phyloP scores from a whole-genome alignment of 2,113 vertebrate genomes.

The Cephalopholis sonnerati region DNA sequence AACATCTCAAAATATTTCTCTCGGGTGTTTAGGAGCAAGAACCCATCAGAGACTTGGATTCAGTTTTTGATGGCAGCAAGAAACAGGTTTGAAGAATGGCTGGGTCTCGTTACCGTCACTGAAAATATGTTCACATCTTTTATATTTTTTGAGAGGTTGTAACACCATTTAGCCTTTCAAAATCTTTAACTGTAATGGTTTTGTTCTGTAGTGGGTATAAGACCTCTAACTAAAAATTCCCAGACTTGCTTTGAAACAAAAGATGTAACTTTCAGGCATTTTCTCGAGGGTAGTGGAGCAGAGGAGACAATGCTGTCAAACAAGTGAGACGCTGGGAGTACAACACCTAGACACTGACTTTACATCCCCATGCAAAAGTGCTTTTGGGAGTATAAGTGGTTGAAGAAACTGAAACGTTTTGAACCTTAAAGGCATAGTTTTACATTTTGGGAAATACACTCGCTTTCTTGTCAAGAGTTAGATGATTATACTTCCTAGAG shows the following conservation, averaged over 20 bases:
- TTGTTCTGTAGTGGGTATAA: not conserved
- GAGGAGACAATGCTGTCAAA: not conserved
- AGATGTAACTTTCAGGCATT: not conserved
- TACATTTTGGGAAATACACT: not conserved
- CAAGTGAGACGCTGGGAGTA: not conserved
- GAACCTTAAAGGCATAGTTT: not conserved
- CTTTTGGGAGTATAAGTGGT: not conserved
- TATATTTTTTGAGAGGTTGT: too few species aligned
- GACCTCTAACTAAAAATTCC: not conserved
- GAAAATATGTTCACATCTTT: not conserved
- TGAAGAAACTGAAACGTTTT: slow-evolving; percentile 4
- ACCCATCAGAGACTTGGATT: not conserved
- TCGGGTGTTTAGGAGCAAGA: not conserved
- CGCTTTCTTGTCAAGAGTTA: not conserved
- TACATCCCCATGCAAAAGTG: not conserved
- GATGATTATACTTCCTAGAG: not conserved
- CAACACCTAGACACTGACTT: not conserved
- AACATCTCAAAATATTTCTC: not conserved
- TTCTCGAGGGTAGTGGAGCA: not conserved
- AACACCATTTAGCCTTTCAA: not conserved
- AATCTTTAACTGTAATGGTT: not conserved
- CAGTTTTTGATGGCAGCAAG: slow-evolving; percentile 5
- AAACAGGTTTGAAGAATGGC: not conserved
- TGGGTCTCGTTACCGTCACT: not conserved
- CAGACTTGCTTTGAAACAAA: not conserved